These are phyloP conservation scores for Leiothrix lutea DNA, from an alignment of 2,113 vertebrate genomes.

Conservation along the genomic window DNA sequence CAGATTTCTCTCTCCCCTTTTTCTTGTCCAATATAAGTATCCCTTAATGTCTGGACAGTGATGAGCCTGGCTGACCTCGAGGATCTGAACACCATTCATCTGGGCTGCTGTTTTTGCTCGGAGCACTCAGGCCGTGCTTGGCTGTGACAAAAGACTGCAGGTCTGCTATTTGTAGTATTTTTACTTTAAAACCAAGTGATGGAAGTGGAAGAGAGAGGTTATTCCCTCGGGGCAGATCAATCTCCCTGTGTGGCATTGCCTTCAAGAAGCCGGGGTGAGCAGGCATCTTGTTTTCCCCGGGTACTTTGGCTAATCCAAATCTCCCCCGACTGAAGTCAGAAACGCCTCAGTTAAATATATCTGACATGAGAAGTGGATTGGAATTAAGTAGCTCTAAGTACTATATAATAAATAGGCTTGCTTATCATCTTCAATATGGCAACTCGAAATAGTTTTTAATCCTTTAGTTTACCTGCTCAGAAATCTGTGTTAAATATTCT, in stretches of 20 bases:
- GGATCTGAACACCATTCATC: rapidly evolving
- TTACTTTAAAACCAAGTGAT: neutral
- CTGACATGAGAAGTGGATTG: conserved; percentile 16
- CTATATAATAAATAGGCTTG: neutral
- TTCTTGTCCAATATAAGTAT: neutral
- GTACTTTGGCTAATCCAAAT: neutral
- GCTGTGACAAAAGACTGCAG: neutral
- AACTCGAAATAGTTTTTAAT: neutral
- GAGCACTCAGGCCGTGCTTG: neutral
- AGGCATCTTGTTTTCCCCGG: neutral
- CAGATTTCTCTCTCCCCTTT: neutral
- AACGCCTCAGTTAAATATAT: neutral
- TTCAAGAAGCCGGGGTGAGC: neutral
- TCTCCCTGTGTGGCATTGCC: neutral
- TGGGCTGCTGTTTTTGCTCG: neutral
- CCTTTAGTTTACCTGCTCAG: conserved; percentile 7
- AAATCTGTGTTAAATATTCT: neutral
- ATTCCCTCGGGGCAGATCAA: neutral
- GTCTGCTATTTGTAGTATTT: neutral
- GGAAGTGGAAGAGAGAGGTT: neutral
- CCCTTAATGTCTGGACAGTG: neutral
- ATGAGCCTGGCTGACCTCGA: neutral
- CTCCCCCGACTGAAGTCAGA: neutral
- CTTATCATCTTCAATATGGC: neutral
- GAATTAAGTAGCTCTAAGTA: conserved; percentile 11